These are phyloP conservation scores for Scaptodrosophila latifasciaeformis DNA, from an alignment of 2,888 invertebrate species.

Conservation along the genomic window DNA sequence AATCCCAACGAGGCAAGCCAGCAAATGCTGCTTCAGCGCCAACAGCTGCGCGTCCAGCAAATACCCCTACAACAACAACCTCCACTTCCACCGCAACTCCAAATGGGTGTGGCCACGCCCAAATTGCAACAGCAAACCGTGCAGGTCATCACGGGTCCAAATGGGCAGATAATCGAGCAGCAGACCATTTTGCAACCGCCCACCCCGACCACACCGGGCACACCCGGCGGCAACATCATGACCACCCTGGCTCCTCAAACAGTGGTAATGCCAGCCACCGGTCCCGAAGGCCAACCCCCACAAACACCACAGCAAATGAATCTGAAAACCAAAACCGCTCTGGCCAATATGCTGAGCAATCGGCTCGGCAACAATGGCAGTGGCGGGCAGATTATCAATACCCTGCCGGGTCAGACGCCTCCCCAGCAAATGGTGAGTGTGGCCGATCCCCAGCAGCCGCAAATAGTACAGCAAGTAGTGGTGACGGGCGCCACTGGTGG, in stretches of 20 bases:
- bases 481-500: conserved; percentile 42
- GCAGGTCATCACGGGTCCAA: conserved; percentile 65
- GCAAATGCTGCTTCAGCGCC: conserved; percentile 71
- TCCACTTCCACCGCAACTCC: conserved; percentile 43
- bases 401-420: conserved; percentile 21
- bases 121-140: conserved; percentile 62
- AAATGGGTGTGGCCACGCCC: conserved; percentile 17
- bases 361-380: conserved; percentile 79
- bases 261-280: conserved; percentile 55
- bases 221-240: conserved; percentile 54
- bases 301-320: conserved; percentile 81
- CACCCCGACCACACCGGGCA: conserved; percentile 48
- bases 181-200: conserved; percentile 53
- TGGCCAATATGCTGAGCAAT: conserved; percentile 94
- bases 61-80: conserved; percentile 64
- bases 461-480: conserved; percentile 68
- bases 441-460: conserved; percentile 34
- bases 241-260: conserved; percentile 57
- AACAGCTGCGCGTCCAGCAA: conserved; percentile 71
- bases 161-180: conserved; percentile 61
- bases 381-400: no score
- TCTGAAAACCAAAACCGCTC: conserved; percentile 91
- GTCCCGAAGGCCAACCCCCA: conserved; percentile 73
- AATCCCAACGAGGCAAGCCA: conserved; percentile 73
- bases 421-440: conserved; percentile 44